Conservation (phyloP, 64 coral and sea anemone species). For the Stichodactyla helianthus region DNA sequence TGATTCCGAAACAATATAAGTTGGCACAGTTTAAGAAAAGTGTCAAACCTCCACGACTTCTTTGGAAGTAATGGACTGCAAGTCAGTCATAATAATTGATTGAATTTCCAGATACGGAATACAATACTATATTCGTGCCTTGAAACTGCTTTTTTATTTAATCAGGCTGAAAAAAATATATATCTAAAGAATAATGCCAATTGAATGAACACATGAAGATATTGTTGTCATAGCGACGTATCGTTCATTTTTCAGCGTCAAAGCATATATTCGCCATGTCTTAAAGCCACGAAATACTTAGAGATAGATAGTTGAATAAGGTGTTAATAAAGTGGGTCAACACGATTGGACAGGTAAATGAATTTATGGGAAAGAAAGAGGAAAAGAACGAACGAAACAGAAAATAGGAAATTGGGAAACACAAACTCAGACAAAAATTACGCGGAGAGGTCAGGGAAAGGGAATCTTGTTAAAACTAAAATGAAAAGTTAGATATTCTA, state of each 20-base stretch:
- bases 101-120: background rate
- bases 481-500: too few species aligned
- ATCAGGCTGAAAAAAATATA: background rate
- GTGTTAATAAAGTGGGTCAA: too few species aligned
- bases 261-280: background rate
- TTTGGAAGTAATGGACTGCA: background rate
- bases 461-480: too few species aligned
- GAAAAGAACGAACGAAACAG: too few species aligned
- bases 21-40: background rate
- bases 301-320: too few species aligned
- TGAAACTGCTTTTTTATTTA: background rate
- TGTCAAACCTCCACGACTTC: background rate
- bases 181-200: background rate
- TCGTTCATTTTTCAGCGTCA: background rate
- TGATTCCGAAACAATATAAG: background rate
- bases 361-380: too few species aligned
- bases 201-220: background rate
- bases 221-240: background rate
- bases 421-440: too few species aligned
- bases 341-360: too few species aligned
- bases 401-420: too few species aligned
- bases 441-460: too few species aligned
- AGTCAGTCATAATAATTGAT: background rate
- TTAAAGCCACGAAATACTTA: background rate
- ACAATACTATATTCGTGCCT: background rate